phyloP scores from a whole-genome alignment of 23 tunicate species.

The Aplidium turbinatum region DNA sequence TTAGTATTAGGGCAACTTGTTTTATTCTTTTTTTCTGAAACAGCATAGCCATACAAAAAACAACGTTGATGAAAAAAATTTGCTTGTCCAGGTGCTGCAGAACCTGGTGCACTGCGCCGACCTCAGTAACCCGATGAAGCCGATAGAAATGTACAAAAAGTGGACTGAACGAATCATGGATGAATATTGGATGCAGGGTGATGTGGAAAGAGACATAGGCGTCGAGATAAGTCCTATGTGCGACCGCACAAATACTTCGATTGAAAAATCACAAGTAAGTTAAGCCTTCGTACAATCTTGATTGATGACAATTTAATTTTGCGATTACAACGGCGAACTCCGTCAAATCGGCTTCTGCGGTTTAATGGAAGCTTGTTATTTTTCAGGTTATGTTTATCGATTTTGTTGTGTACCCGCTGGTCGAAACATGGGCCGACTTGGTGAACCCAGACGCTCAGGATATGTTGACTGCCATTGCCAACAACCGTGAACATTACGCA shows the following conservation, averaged over 20 bases:
- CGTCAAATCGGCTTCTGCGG: too few relatives aligned
- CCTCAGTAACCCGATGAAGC: constrained; percentile 82
- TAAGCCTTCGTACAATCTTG: neutral
- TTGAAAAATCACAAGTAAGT: constrained; percentile 86
- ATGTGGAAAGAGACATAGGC: constrained; percentile 72
- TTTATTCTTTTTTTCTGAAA: too few relatives aligned
- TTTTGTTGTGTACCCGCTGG: constrained; percentile 75
- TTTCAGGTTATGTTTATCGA: constrained; percentile 92
- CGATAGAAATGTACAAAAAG: constrained; percentile 69
- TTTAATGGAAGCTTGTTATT: too few relatives aligned
- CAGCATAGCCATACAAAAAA: too few relatives aligned
- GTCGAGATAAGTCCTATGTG: constrained; percentile 91
- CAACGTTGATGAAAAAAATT: too few relatives aligned
- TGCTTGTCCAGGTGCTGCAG: constrained; percentile 61
- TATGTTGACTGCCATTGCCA: constrained; percentile 55
- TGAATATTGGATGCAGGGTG: constrained; percentile 92
- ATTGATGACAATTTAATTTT: too few relatives aligned
- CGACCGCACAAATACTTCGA: constrained; percentile 78
- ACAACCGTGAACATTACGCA: constrained; percentile 75
- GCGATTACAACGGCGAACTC: too few relatives aligned
- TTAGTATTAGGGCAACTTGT: too few relatives aligned
- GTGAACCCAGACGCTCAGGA: constrained; percentile 85
- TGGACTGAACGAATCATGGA: constrained; percentile 79
- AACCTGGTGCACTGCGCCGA: constrained; percentile 95
- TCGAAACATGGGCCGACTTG: constrained; percentile 91